Evolutionary conservation across 2,888 invertebrate species (phyloP), one percentile per base, ranked within the genome.

Genomic region (Petrolisthes manimaculis): DNA sequence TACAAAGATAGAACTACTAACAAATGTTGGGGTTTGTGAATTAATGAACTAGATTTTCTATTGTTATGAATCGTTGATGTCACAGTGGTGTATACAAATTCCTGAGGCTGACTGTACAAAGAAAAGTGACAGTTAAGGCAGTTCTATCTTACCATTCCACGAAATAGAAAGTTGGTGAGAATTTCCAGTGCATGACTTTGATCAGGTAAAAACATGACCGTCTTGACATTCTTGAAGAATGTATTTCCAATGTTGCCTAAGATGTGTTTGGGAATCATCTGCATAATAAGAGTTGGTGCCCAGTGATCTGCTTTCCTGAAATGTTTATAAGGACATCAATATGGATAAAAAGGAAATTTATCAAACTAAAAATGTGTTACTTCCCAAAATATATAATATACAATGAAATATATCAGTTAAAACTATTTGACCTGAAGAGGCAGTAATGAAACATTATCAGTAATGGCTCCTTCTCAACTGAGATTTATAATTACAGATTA

Each of bases 231-330:
- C 92, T 97, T 97, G 53, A 98, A 94, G 93, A 96, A 97, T 91
- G 96, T 95, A 0, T 97, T 97, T 0, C 97, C 97, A 92, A 98
- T 97, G 93, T 95, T 97, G 91, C 97, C 97, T 92, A 98, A 96
- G 90, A 98, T 94, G 92, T 96, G 96, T 92, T 97, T 98, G 0
- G 98, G 98, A 96, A 98, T 97, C 91, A 98, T 93, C 93, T 98
- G 98, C 97, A 98, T 98, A 82, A 97, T 95, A 69, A 99, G 93
- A 92, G 97, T 97, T 91, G 95, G 95, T 0, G 98, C 98, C 98
- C 98, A 99, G 56, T 96, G 96, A 92, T 97, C 97, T 1, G 97
- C 97, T 93, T 97, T 97, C 88, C 95, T 95, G 92, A 86, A 92
- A 37, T 37, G 37, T 37, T 37, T 37, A 37, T 37, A 37, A 37